Evolutionary conservation across 2,113 vertebrate genomes (phyloP), one percentile per base, ranked within the genome.

Genomic region (Haemorhous mexicanus): DNA sequence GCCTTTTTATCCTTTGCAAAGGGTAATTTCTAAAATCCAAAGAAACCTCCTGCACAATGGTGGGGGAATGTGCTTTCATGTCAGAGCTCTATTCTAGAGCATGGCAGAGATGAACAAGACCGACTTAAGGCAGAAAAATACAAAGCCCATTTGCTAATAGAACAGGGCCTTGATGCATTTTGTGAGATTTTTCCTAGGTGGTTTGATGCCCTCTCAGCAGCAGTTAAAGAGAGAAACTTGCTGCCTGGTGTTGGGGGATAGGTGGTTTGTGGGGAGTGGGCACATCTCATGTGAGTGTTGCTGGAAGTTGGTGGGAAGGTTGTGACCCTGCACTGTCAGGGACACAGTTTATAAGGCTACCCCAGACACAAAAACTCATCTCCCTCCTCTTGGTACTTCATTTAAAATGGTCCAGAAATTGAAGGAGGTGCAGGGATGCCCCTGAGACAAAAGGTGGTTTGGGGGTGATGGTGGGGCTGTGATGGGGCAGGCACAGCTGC

Each of bases 261-360:
- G 10, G 8, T 56, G 10, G 4, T 26, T 52, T 0, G 0, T 44
- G 32, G 15, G 24, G 46, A 44, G 9, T 2, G 3, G n/a, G 6
- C n/a, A 53, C 18, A 47, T 62, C 43, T 91, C n/a, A 30, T 13
- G 15, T 26, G 30, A 35, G 18, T 44, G 27, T 23, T 61, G 37
- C 30, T 75, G 21, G 61, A 63, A 82, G 7, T 21, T 61, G 37
- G 10, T 75, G 30, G 41, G 55, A 91, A 43, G 26, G 13, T 33
- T 53, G 3, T 35, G 24, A 73, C 37, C 22, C 37, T 37, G 28
- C 37, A 20, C 64, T 81, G 30, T 47, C 41, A 9, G 5, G 13
- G 26, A 32, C 22, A 73, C 8, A 44, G 27, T 6, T 84, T 44
- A 18, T 33, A 41, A 68, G 69, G 32, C 14, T 53, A 87, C 3